Evolutionary conservation across 2,888 invertebrate genomes (phyloP), one percentile per base, ranked within the genome.

Genomic region (Leucophenga montana): DNA sequence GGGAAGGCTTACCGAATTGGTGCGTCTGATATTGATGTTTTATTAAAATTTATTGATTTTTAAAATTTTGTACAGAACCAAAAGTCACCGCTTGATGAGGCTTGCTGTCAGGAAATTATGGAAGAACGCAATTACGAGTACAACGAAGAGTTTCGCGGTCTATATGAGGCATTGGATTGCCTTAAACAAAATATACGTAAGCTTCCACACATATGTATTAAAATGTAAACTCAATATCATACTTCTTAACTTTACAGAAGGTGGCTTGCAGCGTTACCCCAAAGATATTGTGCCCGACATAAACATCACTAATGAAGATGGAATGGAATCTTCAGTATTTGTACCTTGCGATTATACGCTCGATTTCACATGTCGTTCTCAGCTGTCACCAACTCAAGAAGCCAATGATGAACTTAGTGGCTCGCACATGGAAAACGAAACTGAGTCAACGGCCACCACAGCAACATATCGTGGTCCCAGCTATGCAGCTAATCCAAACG

Each of bases 241-340:
- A 5, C 6, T 27, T 44, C 8, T 18, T 22, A 33, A 1, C 18
- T 67, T 74, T 74, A 0, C 71, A 88, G 88, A 87, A 77, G 83
- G 82, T 6, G 80, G 81, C 0, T 68, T 73, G 5, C 83, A 80
- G 66, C 81, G 82, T 0, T 79, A 73, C 68, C 78, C 78, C 0
- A 77, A 73, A 5, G 84, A 87, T 31, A 75, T 82, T 18, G 82
- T 88, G 27, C 88, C 89, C 1, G 86, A 87, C 66, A 89, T 89
- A 11, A 88, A 84, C 69, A 85, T 89, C 9, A 88, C 87, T 6
- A 72, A 80, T 56, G 88, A 86, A 50, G 88, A 89, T 46, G 82
- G 78, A 6, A 71, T 71, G 61, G 77, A 80, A 16, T 75, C 77
- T 4, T 76, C 78, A 0, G 67, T 73, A 3, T 71, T 75, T 67